Conservation (phyloP, 2,888 invertebrate species). For the Oithona nana region DNA sequence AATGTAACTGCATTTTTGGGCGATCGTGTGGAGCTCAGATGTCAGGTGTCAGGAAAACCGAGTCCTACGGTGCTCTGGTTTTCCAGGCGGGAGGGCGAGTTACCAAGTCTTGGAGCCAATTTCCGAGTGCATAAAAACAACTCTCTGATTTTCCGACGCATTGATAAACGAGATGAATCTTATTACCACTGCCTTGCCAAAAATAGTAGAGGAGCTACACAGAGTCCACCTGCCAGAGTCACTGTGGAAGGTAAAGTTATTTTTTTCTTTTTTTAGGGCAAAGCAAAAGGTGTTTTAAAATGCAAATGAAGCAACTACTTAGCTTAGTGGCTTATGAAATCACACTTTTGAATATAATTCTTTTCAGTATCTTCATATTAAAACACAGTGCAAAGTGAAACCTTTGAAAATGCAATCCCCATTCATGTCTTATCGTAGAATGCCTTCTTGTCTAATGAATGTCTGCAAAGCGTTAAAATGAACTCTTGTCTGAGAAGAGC, state of each 20-base stretch:
- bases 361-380: too few species aligned
- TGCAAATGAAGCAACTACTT: too few species aligned
- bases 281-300: neutral
- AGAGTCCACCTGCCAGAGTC: neutral
- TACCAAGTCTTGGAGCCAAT: neutral
- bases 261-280: neutral
- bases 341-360: neutral
- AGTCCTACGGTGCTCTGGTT: neutral
- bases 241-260: neutral
- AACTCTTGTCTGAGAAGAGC: too few species aligned
- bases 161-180: conserved; percentile 19
- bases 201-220: conserved; percentile 3
- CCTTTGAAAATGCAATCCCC: too few species aligned
- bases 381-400: too few species aligned
- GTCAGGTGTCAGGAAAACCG: neutral
- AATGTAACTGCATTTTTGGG: neutral
- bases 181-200: conserved; percentile 19
- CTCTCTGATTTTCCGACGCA: conserved; percentile 5
- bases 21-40: neutral
- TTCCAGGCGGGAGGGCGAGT: neutral
- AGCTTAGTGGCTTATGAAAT: too few species aligned
- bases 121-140: conserved; percentile 5
- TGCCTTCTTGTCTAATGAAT: too few species aligned
- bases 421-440: too few species aligned
- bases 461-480: too few species aligned